phyloP scores from a whole-genome alignment of 2,113 vertebrate species.

The Falco punctatus region DNA sequence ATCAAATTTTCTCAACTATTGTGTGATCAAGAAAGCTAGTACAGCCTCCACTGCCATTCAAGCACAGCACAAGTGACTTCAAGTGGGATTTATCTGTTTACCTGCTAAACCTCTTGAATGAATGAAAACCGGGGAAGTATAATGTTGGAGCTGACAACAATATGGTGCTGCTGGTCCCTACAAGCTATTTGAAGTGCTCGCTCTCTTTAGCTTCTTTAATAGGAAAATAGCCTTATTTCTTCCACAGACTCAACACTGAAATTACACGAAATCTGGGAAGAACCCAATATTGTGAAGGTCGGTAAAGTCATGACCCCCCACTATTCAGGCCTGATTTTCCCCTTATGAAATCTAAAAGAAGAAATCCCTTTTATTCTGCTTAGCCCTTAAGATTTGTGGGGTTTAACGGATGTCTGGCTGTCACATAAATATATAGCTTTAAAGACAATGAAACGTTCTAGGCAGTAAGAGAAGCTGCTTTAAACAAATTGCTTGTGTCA shows the following conservation, averaged over 20 bases:
- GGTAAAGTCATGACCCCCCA: background rate
- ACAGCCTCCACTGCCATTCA: background rate
- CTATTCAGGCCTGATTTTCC: background rate
- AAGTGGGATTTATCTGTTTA: conserved; percentile 27
- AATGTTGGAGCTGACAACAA: background rate
- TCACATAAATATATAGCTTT: conserved; percentile 19
- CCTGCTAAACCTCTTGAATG: background rate
- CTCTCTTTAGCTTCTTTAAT: background rate
- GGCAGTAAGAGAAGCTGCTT: background rate
- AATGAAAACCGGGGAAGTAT: background rate
- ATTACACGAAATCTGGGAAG: conserved; percentile 2
- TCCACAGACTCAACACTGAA: background rate
- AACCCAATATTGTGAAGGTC: background rate
- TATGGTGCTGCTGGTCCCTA: background rate
- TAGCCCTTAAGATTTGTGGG: background rate
- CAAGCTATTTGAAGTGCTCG: background rate
- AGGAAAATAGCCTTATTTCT: background rate
- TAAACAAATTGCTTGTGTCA: conserved; percentile 17
- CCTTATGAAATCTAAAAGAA: background rate
- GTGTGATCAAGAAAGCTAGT: background rate
- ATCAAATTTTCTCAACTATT: background rate
- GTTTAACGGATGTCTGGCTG: conserved; percentile 25
- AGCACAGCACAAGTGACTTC: background rate
- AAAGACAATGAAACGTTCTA: background rate
- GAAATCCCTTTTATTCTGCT: background rate